Percentiles rank a stretch among this genome's conserved stretches.
Conservation (phyloP, 2,113 vertebrate species). For the Myanophis thanlyinensis region DNA sequence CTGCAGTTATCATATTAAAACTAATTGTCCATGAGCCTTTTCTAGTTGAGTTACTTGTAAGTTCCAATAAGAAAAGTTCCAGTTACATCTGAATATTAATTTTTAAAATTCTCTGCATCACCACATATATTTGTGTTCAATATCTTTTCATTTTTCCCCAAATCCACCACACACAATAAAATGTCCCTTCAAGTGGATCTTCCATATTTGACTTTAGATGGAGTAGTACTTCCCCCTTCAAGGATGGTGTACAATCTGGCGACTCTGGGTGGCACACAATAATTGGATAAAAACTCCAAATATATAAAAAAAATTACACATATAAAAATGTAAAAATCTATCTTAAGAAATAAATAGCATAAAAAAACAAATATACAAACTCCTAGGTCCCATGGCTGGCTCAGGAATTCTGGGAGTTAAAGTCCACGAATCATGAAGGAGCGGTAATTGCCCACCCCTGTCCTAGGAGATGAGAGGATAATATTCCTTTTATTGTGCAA, state of each 20-base stretch:
- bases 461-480: background rate
- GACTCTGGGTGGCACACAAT: background rate
- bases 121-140: background rate
- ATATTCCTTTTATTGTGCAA: background rate
- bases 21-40: background rate
- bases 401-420: too few relatives aligned
- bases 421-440: too few relatives aligned
- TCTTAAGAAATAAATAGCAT: background rate
- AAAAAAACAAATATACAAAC: background rate
- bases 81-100: background rate
- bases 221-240: background rate
- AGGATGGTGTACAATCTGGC: background rate
- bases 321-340: background rate
- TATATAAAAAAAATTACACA: background rate
- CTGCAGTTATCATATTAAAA: background rate
- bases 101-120: background rate
- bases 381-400: too few relatives aligned
- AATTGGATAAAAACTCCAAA: background rate
- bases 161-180: background rate
- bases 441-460: too few relatives aligned
- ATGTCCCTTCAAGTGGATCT: background rate
- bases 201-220: background rate
- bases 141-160: background rate
- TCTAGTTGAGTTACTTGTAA: background rate
- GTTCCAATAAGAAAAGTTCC: background rate